Evolutionary conservation across 2,888 invertebrate species (phyloP), one percentile per base, ranked within the genome.

Genomic region (Physocephala rufipes): DNA sequence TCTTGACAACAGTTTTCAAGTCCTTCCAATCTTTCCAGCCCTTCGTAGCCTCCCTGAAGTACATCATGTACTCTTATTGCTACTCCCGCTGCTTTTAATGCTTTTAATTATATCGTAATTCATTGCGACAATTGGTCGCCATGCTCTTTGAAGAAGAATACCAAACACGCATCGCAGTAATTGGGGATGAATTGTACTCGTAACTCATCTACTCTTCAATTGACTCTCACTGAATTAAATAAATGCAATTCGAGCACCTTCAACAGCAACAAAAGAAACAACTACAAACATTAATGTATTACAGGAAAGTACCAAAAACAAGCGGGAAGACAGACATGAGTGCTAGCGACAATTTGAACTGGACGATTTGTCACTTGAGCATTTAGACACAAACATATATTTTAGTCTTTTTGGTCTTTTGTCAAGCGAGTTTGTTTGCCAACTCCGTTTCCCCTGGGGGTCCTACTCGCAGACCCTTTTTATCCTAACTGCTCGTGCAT

Each of bases 171-270:
- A 24, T 15, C 16, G 30, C 16, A 5, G 19, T 53, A 9, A 24
- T 19, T 53, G 24, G 53, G n/a, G 2, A 21, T 36, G 26, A 26
- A 26, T 28, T 15, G 49, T 24, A 24, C 43, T 36, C 61, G 30
- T 21, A 61, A 12, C 26, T 21, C 64, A 19, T 36, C 30, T 53
- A n/a, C 19, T 51, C n/a, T 19, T 19, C 12, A 49, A n/a, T 21
- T 28, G 28, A 67, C 58, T 59, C 58, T 58, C 28, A 24, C 58
- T 67, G 28, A 58, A 67, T 67, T 67, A 67, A 67, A 67, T 67
- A 67, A 58, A 67, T 67, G 67, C 67, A 67, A 24, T 53, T 26
- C n/a, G 26, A 62, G 62, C 21, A 62, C 43, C 30, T 30, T 7
- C 58, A 12, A 19, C 58, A 19, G 47, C n/a, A 19, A 51, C 24